Evolutionary conservation across 2,113 vertebrate species (phyloP).

Genomic region (Chamaetylas fuelleborni): DNA sequence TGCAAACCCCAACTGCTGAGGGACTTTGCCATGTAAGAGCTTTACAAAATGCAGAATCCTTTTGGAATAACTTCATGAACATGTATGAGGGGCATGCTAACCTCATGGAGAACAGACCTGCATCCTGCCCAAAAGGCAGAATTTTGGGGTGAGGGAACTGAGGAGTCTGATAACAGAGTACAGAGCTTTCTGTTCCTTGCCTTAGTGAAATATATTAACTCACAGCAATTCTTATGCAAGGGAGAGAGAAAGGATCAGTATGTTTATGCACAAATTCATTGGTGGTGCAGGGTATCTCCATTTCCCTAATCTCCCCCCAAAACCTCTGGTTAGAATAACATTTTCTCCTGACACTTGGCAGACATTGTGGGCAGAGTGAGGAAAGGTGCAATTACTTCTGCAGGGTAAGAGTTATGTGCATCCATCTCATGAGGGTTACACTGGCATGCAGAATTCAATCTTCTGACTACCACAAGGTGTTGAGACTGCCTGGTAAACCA

Average conservation of each 20-base stretch:
- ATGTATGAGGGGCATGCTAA: background rate
- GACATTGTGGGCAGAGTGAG: background rate
- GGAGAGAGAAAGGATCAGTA: background rate
- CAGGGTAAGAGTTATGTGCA: background rate
- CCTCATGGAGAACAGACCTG: background rate
- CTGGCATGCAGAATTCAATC: background rate
- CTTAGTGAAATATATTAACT: background rate
- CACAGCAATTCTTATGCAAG: background rate
- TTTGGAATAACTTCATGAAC: background rate
- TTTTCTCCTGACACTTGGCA: background rate
- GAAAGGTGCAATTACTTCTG: background rate
- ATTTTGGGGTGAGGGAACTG: background rate
- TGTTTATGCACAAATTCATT: background rate
- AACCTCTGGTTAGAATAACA: background rate
- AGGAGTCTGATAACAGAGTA: background rate
- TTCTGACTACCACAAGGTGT: background rate
- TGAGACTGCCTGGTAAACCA: background rate
- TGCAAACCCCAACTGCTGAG: background rate
- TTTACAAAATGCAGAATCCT: conserved; percentile 32
- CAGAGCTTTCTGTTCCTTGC: background rate
- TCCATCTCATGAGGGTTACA: background rate
- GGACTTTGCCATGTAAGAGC: background rate
- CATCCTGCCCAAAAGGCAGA: background rate
- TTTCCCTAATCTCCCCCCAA: background rate
- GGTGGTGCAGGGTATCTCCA: background rate